Evolutionary conservation across 1,140 invertebrate species (phyloP).

Genomic region (Lasaia peninsularis): DNA sequence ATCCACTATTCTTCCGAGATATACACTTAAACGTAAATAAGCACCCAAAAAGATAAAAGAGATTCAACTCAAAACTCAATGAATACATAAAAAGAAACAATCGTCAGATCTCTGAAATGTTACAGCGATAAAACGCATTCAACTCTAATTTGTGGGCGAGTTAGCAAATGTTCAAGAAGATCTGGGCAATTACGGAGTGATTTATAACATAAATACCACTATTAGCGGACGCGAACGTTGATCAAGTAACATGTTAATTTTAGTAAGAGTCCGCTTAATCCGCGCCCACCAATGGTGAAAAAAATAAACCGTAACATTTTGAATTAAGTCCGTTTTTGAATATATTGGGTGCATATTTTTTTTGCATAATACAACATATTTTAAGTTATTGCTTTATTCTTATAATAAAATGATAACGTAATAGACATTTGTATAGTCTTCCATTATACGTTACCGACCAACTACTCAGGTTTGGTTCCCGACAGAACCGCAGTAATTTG

Average conservation of each 20-base stretch:
- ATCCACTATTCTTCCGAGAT: too few species aligned
- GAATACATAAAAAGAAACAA: constrained; percentile 11
- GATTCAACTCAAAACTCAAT: neutral
- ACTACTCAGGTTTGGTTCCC: too few species aligned
- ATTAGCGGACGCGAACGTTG: constrained; percentile 37
- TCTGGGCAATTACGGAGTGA: constrained; percentile 47
- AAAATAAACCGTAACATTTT: neutral
- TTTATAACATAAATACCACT: constrained; percentile 52
- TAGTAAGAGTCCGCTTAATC: constrained; percentile 26
- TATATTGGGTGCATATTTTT: too few species aligned
- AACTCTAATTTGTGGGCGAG: constrained; percentile 36
- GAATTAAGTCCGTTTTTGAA: neutral
- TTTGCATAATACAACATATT: too few species aligned
- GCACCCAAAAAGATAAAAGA: constrained; percentile 8
- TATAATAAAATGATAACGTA: too few species aligned
- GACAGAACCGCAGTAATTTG: too few species aligned
- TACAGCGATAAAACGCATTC: constrained; percentile 23
- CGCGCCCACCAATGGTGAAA: constrained; percentile 19
- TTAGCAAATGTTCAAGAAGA: constrained; percentile 24
- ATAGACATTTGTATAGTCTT: too few species aligned
- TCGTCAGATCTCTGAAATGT: constrained; percentile 17
- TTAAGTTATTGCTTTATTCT: too few species aligned
- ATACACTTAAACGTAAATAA: neutral
- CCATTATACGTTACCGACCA: too few species aligned
- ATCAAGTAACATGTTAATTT: constrained; percentile 52